These are phyloP conservation scores for Apamea epomidion DNA, from an alignment of 2,888 invertebrate genomes.

Conservation along the genomic window DNA sequence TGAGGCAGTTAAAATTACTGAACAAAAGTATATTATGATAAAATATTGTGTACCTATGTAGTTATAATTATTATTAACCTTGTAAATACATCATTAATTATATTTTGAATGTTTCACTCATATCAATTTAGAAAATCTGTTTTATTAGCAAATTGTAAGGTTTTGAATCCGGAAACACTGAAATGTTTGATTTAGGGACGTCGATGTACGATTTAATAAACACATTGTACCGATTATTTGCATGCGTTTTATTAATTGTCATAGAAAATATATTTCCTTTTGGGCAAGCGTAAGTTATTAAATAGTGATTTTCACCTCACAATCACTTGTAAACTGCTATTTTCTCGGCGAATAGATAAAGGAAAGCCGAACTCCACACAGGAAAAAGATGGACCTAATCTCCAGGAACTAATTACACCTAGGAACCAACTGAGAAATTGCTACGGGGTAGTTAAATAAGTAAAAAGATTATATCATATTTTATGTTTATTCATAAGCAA, in stretches of 20 bases:
- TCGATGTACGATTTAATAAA: conserved; percentile 89
- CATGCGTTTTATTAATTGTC: conserved; percentile 53
- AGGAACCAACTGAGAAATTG: not conserved
- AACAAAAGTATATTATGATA: conserved; percentile 74
- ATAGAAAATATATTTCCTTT: not conserved
- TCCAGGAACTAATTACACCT: not conserved
- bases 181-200: conserved; percentile 86
- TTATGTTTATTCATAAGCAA: conserved; percentile 90
- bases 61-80: conserved; percentile 80
- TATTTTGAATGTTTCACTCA: conserved; percentile 89
- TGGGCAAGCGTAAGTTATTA: not conserved
- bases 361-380: no score
- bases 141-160: conserved; percentile 87
- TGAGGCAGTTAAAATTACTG: conserved; percentile 74
- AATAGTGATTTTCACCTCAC: not conserved
- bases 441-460: conserved; percentile 38
- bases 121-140: conserved; percentile 88
- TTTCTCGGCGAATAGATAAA: not conserved
- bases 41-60: conserved; percentile 80
- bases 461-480: conserved; percentile 74
- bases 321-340: not conserved
- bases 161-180: conserved; percentile 84
- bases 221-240: conserved; percentile 80
- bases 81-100: conserved; percentile 87
- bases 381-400: not conserved